Evolutionary conservation across 2,797 vertebrate species (phyloP).

Genomic region (Scyliorhinus canicula): DNA sequence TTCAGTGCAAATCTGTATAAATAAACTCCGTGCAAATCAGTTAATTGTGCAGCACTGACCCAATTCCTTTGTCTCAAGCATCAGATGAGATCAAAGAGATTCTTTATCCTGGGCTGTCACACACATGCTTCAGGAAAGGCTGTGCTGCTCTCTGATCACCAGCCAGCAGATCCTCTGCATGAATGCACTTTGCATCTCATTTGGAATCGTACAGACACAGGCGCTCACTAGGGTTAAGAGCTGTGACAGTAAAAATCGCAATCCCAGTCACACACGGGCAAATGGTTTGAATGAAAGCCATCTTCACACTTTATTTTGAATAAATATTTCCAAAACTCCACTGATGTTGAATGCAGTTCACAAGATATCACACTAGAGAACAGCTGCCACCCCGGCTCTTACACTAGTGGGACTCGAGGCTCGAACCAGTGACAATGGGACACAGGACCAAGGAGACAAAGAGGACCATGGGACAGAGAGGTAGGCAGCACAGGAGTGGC

Average conservation of each 20-base stretch:
- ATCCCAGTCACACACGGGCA: neutral
- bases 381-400: neutral
- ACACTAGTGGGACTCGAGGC: neutral
- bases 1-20: slow-evolving; percentile 2
- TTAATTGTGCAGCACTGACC: slow-evolving; percentile 20
- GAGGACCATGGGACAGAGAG: no score
- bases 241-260: neutral
- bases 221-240: neutral
- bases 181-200: neutral
- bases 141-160: neutral
- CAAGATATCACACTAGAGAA: neutral
- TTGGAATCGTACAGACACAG: neutral
- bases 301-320: neutral
- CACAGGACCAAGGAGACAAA: no score
- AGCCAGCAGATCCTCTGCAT: neutral
- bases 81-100: slow-evolving; percentile 19
- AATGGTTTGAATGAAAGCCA: neutral
- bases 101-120: slow-evolving; percentile 14
- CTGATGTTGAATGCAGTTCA: no score
- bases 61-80: slow-evolving; percentile 9
- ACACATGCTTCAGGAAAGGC: neutral
- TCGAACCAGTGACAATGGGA: neutral
- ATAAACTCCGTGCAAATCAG: neutral
- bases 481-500: no score
- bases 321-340: neutral